These are phyloP conservation scores for Calameuta idolon DNA, from an alignment of 2,888 invertebrate genomes.

Conservation along the genomic window DNA sequence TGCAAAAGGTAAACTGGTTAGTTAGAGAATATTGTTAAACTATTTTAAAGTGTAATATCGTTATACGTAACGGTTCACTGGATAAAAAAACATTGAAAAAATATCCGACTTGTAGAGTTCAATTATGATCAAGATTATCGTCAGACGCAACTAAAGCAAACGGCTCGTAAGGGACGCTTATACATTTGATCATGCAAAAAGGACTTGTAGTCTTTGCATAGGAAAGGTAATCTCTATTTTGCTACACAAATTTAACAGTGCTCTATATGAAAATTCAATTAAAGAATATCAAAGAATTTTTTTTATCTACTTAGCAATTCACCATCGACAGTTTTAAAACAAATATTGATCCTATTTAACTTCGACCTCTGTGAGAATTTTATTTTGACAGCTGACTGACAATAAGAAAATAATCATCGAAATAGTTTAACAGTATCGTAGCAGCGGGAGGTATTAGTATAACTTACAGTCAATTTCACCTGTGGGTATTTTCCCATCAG, in stretches of 20 bases:
- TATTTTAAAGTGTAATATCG: conserved; percentile 8
- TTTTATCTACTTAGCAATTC: not conserved
- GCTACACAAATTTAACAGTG: not conserved
- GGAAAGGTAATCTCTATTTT: not conserved
- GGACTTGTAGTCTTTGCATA: not conserved
- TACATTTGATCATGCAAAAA: not conserved
- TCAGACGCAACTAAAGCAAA: not conserved
- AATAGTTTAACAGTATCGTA: conserved; percentile 32
- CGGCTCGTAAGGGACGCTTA: not conserved
- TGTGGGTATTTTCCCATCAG: conserved; percentile 76
- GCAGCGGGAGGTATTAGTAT: conserved; percentile 29
- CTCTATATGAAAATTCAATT: not conserved
- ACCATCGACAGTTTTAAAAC: too few species aligned
- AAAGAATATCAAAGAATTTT: not conserved
- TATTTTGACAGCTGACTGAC: conserved; percentile 12
- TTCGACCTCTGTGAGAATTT: not conserved
- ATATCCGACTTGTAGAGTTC: not conserved
- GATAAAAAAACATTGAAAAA: not conserved
- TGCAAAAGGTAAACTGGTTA: conserved; percentile 40
- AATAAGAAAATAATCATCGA: not conserved
- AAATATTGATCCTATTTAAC: not conserved
- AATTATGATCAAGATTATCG: not conserved
- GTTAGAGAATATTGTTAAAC: conserved; percentile 25
- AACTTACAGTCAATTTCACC: conserved; percentile 86
- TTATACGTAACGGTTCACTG: not conserved